Base-by-base conservation (phyloP, 2,113 vertebrate species). In the Mustelus asterias region DNA sequence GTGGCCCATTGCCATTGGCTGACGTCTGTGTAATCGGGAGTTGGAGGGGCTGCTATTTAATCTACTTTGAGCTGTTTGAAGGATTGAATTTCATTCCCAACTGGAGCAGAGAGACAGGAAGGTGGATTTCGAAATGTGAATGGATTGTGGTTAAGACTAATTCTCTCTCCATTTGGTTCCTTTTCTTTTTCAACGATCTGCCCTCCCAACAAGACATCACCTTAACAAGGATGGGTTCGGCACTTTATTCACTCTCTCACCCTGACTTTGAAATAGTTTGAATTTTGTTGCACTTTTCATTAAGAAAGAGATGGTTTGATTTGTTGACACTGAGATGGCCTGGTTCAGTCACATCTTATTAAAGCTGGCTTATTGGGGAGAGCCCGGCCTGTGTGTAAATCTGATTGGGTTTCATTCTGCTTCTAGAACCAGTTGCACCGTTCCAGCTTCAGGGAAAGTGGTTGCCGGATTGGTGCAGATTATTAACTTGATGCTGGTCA, bases 1-100 rank as follows among this genome's bases (percentile, higher is more conserved):
- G 96, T 96, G 97, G 96, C 97, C 96, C 97, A 97, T 98, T 54
- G 97, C 97, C 97, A 97, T 97, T 97, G 97, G 97, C 97, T 98
- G 13, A 98, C 97, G 63, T 13, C 63, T 14, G 10, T 98, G 98
- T 98, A 98, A 98, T 98, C 97, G 7, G 44, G 83, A 86, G 41
- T 89, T 58, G 13, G 48, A 83, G 4, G 29, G 8, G 54, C 48
- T 54, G 54, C 86, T 89, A 58, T 89, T 89, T 60, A 33, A 58
- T 58, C 24, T 89, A 60, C 48, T 89, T 58, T 89, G 54, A 33
- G 48, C 54, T 54, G 10, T 89, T 58, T 89, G 86, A 89, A 58
- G 24, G 86, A 58, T 60, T 89, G 48, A 89, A 89, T 33, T 26
- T 60, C 33, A 13, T 26, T 83, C n/a, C 16, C 13, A 41, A 18